These are phyloP conservation scores for Acromyrmex charruanus DNA, from an alignment of 1,140 invertebrate species.

Conservation along the genomic window DNA sequence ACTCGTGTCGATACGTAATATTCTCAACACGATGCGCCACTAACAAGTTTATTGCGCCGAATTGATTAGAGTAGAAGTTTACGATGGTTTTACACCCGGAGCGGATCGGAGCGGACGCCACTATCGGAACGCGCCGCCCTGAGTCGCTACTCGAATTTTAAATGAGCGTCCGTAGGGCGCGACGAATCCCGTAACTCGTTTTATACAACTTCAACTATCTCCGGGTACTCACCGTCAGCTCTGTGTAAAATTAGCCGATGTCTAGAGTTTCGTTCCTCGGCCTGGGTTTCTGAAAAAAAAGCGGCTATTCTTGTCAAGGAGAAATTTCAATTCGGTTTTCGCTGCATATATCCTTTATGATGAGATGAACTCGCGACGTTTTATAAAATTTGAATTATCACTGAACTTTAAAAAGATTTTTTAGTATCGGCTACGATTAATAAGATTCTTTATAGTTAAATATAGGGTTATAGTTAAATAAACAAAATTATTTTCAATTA, in stretches of 20 bases:
- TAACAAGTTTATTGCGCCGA: conserved; percentile 75
- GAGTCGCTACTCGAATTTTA: conserved; percentile 73
- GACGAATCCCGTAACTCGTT: conserved; percentile 65
- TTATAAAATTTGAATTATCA: not conserved
- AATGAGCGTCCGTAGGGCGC: conserved; percentile 66
- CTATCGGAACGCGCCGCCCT: conserved; percentile 6
- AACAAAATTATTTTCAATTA: not conserved
- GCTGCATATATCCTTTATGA: not conserved
- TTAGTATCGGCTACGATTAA: too few species aligned
- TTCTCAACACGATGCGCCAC: conserved; percentile 40
- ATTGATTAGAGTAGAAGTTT: conserved; percentile 81
- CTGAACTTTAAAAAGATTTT: not conserved
- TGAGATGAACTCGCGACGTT: not conserved
- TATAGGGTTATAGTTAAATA: not conserved
- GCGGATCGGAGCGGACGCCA: conserved; percentile 40
- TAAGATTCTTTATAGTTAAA: too few species aligned
- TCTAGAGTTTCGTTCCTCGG: not conserved
- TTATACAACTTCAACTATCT: conserved; percentile 61
- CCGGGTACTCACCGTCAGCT: not conserved
- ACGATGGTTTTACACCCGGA: conserved; percentile 75
- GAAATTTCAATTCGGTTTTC: not conserved
- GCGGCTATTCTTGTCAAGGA: not conserved
- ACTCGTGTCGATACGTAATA: conserved; percentile 52
- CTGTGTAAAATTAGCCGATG: conserved; percentile 28
- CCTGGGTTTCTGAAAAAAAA: not conserved